A percentile compares a stretch with the other conserved stretches of the same genome.
phyloP scores from a whole-genome alignment of 2,113 vertebrate species.

The Lucifuga dentata region DNA sequence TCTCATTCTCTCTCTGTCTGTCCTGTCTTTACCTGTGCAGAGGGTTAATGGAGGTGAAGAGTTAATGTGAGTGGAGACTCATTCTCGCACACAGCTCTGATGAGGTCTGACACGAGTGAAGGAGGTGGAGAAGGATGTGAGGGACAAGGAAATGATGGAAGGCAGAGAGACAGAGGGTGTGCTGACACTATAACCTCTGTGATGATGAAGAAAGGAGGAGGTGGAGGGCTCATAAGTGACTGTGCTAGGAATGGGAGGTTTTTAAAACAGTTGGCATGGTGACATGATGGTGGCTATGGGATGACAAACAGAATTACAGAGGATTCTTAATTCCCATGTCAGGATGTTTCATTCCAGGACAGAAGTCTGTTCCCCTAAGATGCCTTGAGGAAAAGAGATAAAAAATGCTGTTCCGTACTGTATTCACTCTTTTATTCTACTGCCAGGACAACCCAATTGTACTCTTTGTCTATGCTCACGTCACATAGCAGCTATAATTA shows the following conservation, averaged over 20 bases:
- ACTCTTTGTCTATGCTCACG: constrained; percentile 53
- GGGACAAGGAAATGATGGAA: constrained; percentile 41
- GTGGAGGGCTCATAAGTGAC: not conserved
- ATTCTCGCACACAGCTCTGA: constrained; percentile 74
- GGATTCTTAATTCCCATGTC: constrained; percentile 48
- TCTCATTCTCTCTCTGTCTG: constrained; percentile 1
- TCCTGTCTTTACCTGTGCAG: constrained; percentile 4
- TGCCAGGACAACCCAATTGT: constrained; percentile 25
- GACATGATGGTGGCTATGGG: constrained; percentile 52
- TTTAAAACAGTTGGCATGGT: constrained; percentile 60
- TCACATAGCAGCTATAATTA: constrained; percentile 70
- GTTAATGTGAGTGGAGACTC: constrained; percentile 80
- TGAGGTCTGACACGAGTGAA: constrained; percentile 71
- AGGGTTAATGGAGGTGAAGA: constrained; percentile 74
- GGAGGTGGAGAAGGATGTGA: constrained; percentile 50
- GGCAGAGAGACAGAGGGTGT: constrained; percentile 26
- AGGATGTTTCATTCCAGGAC: constrained; percentile 43
- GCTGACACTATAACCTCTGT: constrained; percentile 62
- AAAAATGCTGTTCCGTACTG: constrained; percentile 28
- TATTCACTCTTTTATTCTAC: constrained; percentile 18
- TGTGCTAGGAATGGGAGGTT: constrained; percentile 20
- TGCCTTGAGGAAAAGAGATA: constrained; percentile 25
- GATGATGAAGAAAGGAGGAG: constrained; percentile 38
- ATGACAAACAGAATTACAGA: constrained; percentile 69
- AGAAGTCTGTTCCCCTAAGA: constrained; percentile 25